These are phyloP conservation scores for Zenarchopterus dispar DNA, from an alignment of 2,797 vertebrate genomes.

Conservation along the genomic window DNA sequence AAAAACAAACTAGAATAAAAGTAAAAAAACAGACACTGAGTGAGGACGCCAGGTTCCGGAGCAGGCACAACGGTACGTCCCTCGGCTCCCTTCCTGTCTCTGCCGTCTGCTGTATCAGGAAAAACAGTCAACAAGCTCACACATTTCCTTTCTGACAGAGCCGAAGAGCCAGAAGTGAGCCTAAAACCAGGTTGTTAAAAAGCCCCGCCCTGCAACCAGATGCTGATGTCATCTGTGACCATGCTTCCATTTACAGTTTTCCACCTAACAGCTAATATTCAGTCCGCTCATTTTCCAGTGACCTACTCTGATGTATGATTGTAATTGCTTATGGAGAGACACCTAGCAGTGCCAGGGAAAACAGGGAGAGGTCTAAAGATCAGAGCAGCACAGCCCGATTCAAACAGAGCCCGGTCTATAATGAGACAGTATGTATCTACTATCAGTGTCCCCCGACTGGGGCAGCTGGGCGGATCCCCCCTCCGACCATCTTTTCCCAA, in stretches of 20 bases:
- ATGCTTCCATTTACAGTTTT: constrained; percentile 56
- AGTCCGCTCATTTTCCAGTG: constrained; percentile 56
- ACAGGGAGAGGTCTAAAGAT: constrained; percentile 57
- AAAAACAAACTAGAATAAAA: constrained; percentile 33
- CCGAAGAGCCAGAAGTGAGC: constrained; percentile 31
- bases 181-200: constrained; percentile 35
- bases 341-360: constrained; percentile 42
- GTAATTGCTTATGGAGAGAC: constrained; percentile 45
- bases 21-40: constrained; percentile 41
- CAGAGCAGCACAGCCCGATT: constrained; percentile 55
- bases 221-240: constrained; percentile 55
- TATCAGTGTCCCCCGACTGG: constrained; percentile 43
- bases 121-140: constrained; percentile 62
- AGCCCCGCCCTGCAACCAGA: constrained; percentile 59
- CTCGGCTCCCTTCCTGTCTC: constrained; percentile 55
- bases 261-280: constrained; percentile 51
- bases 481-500: constrained; percentile 51
- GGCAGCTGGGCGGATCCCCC: constrained; percentile 47
- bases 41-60: constrained; percentile 47
- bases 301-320: constrained; percentile 28
- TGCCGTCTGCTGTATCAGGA: constrained; percentile 84
- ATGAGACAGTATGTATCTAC: constrained; percentile 53
- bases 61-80: constrained; percentile 34
- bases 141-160: constrained; percentile 54
- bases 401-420: constrained; percentile 36